Conservation (phyloP, 2,797 vertebrate species). For the Labroides dimidiatus region DNA sequence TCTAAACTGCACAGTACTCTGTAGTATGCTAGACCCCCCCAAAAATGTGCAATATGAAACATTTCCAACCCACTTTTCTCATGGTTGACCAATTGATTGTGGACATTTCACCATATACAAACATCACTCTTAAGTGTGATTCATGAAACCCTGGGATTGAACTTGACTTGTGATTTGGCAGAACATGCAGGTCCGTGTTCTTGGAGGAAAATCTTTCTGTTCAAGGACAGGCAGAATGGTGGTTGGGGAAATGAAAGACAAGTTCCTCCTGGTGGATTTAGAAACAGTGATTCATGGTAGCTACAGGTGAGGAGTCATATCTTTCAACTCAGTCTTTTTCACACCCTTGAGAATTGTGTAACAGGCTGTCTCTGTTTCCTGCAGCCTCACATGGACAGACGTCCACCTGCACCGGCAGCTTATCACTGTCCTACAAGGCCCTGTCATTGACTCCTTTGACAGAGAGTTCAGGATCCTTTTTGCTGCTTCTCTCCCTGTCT, state of each 20-base stretch:
- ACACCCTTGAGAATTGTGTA: slow-evolving; percentile 4
- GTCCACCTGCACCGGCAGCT: slow-evolving; percentile 90
- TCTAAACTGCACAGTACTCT: neutral
- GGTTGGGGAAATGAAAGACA: slow-evolving; percentile 86
- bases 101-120: neutral
- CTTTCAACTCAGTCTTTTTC: neutral
- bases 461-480: slow-evolving; percentile 89
- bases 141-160: neutral
- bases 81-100: neutral
- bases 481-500: slow-evolving; percentile 82
- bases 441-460: slow-evolving; percentile 85
- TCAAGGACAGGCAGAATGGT: slow-evolving; percentile 84
- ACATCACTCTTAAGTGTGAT: neutral
- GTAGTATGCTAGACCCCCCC: neutral
- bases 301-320: slow-evolving; percentile 84
- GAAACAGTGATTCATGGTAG: slow-evolving; percentile 88
- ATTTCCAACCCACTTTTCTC: neutral
- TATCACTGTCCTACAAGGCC: slow-evolving; percentile 86
- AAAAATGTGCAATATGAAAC: neutral
- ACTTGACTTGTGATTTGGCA: slow-evolving; percentile 54
- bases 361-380: slow-evolving; percentile 26
- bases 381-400: slow-evolving; percentile 90
- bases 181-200: slow-evolving; percentile 86
- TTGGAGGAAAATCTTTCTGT: slow-evolving; percentile 87
- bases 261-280: slow-evolving; percentile 89